phyloP scores from a whole-genome alignment of 2,113 vertebrate species.

The Uropsilus gracilis region DNA sequence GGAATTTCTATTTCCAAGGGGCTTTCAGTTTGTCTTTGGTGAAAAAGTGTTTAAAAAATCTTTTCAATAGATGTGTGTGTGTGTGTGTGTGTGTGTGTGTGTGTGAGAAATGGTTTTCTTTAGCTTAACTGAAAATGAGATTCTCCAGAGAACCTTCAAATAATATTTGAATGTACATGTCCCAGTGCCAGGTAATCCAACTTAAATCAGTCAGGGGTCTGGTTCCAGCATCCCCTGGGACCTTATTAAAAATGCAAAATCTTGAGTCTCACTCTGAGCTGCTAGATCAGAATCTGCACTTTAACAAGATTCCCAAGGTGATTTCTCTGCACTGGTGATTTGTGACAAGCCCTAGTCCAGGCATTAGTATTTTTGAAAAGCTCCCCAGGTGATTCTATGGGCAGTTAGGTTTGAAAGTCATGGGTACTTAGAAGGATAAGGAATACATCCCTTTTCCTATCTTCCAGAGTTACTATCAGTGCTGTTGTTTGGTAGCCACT shows the following conservation, averaged over 20 bases:
- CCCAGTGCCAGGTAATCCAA: background rate
- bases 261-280: background rate
- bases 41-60: background rate
- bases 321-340: background rate
- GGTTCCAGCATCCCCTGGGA: background rate
- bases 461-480: background rate
- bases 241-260: background rate
- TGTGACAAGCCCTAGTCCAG: background rate
- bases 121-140: background rate
- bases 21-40: background rate
- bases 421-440: background rate
- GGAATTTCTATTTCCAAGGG: conserved; percentile 17
- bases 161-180: background rate
- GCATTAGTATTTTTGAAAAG: background rate
- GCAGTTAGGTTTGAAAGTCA: background rate
- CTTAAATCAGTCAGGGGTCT: background rate
- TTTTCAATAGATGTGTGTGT: background rate
- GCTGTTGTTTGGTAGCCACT: background rate
- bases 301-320: background rate
- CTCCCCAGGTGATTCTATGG: background rate
- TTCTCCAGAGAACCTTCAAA: background rate
- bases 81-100: background rate
- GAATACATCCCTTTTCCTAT: background rate
- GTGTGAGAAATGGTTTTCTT: background rate
- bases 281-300: background rate